Evolutionary conservation across 2,113 vertebrate species (phyloP).

Genomic region (Elgaria multicarinata): DNA sequence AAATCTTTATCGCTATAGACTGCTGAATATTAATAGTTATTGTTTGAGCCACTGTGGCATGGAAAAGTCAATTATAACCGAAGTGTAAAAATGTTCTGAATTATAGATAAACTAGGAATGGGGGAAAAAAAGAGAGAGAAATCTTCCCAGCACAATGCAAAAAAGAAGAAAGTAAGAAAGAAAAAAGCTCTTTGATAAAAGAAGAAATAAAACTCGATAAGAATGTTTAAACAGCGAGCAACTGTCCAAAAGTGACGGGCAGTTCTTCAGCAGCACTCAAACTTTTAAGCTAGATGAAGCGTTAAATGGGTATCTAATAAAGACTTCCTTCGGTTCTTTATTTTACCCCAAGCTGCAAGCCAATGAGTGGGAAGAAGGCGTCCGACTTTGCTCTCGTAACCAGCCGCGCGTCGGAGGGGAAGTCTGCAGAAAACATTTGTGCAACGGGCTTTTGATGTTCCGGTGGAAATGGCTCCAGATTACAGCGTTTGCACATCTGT

Average conservation of each 20-base stretch:
- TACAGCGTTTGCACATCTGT: background rate
- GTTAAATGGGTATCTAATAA: constrained; percentile 58
- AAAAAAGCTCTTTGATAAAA: constrained; percentile 28
- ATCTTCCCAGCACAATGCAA: constrained; percentile 61
- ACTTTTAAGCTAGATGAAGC: constrained; percentile 21
- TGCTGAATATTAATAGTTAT: constrained; percentile 79
- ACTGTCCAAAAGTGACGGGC: accelerated
- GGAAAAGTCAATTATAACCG: constrained; percentile 77
- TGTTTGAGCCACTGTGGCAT: constrained; percentile 71
- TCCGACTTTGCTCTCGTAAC: background rate
- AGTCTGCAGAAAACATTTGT: background rate
- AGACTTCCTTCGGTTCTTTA: constrained; percentile 52
- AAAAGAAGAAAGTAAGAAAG: constrained; percentile 2
- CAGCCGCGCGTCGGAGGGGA: background rate
- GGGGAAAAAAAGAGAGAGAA: constrained; percentile 47
- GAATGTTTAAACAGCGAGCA: constrained; percentile 62
- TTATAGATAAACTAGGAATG: constrained; percentile 74
- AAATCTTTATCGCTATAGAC: constrained; percentile 76
- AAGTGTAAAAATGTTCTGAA: constrained; percentile 71
- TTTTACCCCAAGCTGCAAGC: constrained; percentile 44
- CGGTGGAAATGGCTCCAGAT: background rate
- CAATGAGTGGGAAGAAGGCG: constrained; percentile 32
- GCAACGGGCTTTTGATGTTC: background rate
- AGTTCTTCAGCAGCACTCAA: constrained; percentile 11
- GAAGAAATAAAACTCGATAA: constrained; percentile 66